phyloP scores from a whole-genome alignment of 1,140 invertebrate genomes.

The Chionoecetes opilio region DNA sequence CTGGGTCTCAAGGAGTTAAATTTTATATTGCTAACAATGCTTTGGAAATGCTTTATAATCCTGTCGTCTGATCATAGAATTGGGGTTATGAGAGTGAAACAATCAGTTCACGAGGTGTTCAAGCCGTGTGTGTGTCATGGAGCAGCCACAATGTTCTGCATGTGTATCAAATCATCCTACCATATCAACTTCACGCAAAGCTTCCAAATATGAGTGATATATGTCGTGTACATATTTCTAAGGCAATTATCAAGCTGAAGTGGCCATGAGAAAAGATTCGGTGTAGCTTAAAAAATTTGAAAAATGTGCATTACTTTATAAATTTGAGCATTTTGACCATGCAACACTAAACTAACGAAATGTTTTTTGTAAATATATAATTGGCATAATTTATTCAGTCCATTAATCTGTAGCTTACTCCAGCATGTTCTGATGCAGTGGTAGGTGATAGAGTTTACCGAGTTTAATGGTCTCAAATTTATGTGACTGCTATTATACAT shows the following conservation, averaged over 20 bases:
- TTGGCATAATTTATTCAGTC: too few species aligned
- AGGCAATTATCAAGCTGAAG: not conserved
- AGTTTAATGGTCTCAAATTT: too few species aligned
- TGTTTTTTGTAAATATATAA: too few species aligned
- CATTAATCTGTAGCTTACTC: not conserved
- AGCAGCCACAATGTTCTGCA: constrained; percentile 12
- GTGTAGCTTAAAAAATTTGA: too few species aligned
- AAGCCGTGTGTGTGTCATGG: not conserved
- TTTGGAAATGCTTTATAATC: not conserved
- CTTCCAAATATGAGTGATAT: constrained; percentile 73
- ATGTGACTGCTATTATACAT: too few species aligned
- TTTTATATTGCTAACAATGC: too few species aligned
- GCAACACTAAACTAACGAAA: too few species aligned
- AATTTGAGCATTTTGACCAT: too few species aligned
- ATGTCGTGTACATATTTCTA: constrained; percentile 46
- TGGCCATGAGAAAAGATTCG: not conserved
- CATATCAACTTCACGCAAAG: constrained; percentile 75
- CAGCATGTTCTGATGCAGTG: not conserved
- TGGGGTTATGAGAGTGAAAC: not conserved
- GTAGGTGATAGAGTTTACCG: not conserved
- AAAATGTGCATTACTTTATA: too few species aligned
- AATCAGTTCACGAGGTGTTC: not conserved
- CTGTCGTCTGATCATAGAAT: not conserved
- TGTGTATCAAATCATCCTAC: constrained; percentile 45
- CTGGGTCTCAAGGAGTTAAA: too few species aligned